phyloP scores from a whole-genome alignment of 2,113 vertebrate genomes.

The Notarius quadriscutis region DNA sequence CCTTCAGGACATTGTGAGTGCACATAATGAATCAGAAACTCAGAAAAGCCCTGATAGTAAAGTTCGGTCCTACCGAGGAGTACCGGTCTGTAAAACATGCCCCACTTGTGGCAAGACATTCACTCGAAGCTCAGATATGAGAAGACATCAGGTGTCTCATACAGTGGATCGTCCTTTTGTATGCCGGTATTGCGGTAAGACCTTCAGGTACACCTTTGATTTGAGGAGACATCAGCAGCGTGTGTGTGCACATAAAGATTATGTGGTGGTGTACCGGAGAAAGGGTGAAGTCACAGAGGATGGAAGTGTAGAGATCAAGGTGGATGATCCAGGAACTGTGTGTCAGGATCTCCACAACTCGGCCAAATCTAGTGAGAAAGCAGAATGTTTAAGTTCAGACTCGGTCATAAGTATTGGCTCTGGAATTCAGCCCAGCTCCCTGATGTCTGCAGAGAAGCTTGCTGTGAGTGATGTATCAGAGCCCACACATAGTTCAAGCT shows the following conservation, averaged over 20 bases:
- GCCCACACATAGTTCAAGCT: neutral
- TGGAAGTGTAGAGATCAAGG: neutral
- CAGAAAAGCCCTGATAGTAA: neutral
- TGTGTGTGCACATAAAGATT: constrained; percentile 26
- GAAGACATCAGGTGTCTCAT: constrained; percentile 50
- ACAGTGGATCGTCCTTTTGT: constrained; percentile 46
- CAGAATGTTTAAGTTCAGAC: neutral
- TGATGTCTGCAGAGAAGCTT: neutral
- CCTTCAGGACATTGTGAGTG: neutral
- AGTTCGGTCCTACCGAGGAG: constrained; percentile 26
- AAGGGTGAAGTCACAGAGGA: neutral
- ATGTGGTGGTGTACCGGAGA: constrained; percentile 21
- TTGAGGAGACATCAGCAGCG: constrained; percentile 50
- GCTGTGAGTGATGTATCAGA: neutral
- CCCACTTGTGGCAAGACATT: constrained; percentile 52
- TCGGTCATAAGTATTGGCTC: neutral
- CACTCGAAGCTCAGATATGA: constrained; percentile 51
- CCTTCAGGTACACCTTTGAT: constrained; percentile 51
- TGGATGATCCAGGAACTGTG: neutral
- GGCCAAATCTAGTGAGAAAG: neutral
- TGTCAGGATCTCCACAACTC: neutral
- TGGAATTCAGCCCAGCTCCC: neutral
- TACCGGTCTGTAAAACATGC: constrained; percentile 43
- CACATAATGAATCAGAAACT: neutral
- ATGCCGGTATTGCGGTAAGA: constrained; percentile 41